Percentiles rank a stretch among this genome's conserved stretches.
Evolutionary conservation across 2,797 vertebrate genomes (phyloP).

Genomic region (Tragelaphus oryx): DNA sequence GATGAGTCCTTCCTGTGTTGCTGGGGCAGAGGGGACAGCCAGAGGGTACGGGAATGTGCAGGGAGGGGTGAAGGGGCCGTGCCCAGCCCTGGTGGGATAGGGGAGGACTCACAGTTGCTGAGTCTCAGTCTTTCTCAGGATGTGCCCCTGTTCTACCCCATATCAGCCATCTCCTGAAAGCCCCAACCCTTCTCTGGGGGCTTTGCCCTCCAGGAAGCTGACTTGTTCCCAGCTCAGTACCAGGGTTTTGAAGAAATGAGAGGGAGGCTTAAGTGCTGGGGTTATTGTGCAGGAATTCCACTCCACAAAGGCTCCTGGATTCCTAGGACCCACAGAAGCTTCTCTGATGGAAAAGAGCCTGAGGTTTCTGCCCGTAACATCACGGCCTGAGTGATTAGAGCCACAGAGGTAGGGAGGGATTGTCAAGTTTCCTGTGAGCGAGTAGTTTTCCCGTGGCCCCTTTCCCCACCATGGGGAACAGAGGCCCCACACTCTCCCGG

Average conservation of each 20-base stretch:
- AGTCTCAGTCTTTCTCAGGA: neutral
- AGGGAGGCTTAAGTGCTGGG: neutral
- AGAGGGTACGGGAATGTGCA: neutral
- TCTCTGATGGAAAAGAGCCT: neutral
- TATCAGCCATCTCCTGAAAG: neutral
- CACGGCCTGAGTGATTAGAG: neutral
- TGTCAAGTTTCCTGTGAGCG: no score
- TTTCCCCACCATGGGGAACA: neutral
- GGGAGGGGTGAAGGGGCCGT: neutral
- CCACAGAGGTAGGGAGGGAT: neutral
- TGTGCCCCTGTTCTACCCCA: neutral
- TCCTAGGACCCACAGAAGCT: neutral
- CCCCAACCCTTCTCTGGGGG: fast-evolving
- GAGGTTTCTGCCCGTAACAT: neutral
- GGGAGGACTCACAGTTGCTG: neutral
- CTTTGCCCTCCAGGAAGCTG: neutral
- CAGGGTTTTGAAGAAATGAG: neutral
- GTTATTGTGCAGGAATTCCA: neutral
- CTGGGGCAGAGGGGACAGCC: neutral
- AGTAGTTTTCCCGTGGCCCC: neutral
- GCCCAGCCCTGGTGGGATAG: neutral
- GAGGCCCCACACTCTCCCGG: neutral
- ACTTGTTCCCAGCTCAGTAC: neutral
- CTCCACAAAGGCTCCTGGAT: neutral
- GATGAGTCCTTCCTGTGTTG: neutral